Evolutionary conservation across 2,797 vertebrate species (phyloP).

Genomic region (Acipenser transmontanus): DNA sequence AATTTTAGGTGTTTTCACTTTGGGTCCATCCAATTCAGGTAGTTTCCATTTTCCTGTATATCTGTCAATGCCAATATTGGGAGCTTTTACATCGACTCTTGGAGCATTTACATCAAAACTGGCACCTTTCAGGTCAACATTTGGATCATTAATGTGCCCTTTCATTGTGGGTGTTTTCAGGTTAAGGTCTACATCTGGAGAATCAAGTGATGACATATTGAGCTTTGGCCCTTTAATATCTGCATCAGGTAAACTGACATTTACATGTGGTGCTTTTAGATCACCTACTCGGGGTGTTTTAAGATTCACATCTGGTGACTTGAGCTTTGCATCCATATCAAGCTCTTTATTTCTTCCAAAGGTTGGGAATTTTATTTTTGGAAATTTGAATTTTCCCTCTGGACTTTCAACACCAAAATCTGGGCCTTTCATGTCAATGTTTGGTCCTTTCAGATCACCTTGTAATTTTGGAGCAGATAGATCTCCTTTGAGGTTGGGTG

Average conservation of each 20-base stretch:
- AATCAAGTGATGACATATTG: slow-evolving; percentile 5
- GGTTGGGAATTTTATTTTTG: slow-evolving; percentile 16
- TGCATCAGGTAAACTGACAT: slow-evolving; percentile 37
- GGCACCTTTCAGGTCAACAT: no score
- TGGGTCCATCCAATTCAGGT: no score
- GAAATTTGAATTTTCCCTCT: slow-evolving; percentile 44
- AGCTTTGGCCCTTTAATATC: neutral
- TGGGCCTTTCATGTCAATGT: slow-evolving; percentile 22
- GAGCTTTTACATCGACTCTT: no score
- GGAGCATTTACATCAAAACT: no score
- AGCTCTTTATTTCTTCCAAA: slow-evolving; percentile 18
- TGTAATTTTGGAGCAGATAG: slow-evolving; percentile 4
- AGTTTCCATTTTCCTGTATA: no score
- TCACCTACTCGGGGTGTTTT: slow-evolving; percentile 8
- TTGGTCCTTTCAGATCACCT: neutral
- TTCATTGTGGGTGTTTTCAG: no score
- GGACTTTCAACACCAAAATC: slow-evolving; percentile 28
- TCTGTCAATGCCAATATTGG: no score
- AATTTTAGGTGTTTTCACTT: no score
- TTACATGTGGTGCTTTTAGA: slow-evolving; percentile 40
- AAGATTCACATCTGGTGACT: slow-evolving; percentile 25
- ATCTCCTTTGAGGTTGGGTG: neutral
- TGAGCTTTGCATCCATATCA: slow-evolving; percentile 11
- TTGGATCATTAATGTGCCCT: no score
- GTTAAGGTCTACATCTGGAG: no score